Evolutionary conservation across 2,113 vertebrate species (phyloP), one percentile per base, ranked within the genome.

Genomic region (Noctilio leporinus): DNA sequence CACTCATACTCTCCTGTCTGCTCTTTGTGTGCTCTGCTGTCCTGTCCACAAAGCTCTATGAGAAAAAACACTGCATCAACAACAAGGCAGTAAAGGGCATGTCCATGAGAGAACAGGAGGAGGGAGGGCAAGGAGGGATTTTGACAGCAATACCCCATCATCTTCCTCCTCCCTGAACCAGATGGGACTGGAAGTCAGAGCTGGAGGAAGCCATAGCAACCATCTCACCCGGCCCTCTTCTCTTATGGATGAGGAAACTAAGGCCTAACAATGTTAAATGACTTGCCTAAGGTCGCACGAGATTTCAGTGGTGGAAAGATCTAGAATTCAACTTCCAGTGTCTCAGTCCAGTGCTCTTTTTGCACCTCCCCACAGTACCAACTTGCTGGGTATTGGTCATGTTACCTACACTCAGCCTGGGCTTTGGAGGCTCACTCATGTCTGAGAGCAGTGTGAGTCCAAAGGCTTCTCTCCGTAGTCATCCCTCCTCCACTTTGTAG

Each of bases 21-120:
- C 10, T 77, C 59, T 86, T 70, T 43, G 86, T 91, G 91, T 87
- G 45, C 62, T 89, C 67, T 47, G 53, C 35, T 59, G 86, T 84
- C 40, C 86, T 45, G 43, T 70, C 73, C 78, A 70, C 45, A 67
- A 62, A 78, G 8, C 69, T 91, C 91, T 33, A 81, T 95, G 94
- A 95, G 95, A 91, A 93, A 82, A 75, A 90, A 62, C 77, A 78
- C 76, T 64, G 2, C 49, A 51, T 78, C 82, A 91, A 85, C 69
- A 82, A 85, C 24, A 83, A 93, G 89, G 96, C 80, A 95, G 93
- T 88, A 89, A 88, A 90, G 78, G 65, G 53, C 70, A 94, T 15
- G 75, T 80, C 85, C 72, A 1, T 3, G 59, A 78, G 82, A 80
- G 89, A 86, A 40, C 65, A 86, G 73, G 45, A 38, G 10, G 2